Evolutionary conservation across 2,797 vertebrate genomes (phyloP).

Genomic region (Sternarchorhynchus goeldii): DNA sequence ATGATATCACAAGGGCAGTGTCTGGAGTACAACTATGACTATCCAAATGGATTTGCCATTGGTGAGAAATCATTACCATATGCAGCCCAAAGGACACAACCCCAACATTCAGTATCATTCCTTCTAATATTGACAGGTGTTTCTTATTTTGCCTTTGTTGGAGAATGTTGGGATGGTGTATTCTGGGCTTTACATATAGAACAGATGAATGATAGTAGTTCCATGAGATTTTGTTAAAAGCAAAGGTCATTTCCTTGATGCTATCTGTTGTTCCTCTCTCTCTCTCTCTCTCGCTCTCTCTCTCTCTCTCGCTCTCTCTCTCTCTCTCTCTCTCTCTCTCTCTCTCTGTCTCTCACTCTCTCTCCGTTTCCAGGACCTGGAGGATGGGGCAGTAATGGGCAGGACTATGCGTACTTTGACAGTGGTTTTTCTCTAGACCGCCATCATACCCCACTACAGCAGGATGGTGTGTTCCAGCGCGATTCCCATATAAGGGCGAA

Average conservation of each 20-base stretch:
- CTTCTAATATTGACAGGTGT: no score
- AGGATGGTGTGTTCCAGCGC: constrained; percentile 53
- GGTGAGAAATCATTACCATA: constrained; percentile 72
- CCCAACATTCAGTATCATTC: no score
- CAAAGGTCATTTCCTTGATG: no score
- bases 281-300: background rate
- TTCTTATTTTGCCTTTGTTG: no score
- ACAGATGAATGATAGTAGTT: background rate
- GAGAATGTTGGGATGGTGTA: no score
- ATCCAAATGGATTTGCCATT: constrained; percentile 97
- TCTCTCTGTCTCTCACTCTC: background rate
- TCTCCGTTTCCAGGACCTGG: constrained; percentile 80
- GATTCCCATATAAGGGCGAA: constrained; percentile 74
- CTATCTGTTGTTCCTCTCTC: background rate
- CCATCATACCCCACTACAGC: constrained; percentile 62
- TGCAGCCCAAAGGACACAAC: no score
- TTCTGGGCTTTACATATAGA: background rate
- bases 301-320: background rate
- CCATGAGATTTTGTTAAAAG: background rate
- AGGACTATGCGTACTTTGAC: constrained; percentile 94
- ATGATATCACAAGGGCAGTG: constrained; percentile 88
- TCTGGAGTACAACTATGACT: constrained; percentile 97
- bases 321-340: background rate
- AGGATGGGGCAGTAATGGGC: constrained; percentile 76
- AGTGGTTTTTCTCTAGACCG: constrained; percentile 76